Base-by-base conservation (phyloP, 2,797 vertebrate species). In the Yasuhikotakia modesta region DNA sequence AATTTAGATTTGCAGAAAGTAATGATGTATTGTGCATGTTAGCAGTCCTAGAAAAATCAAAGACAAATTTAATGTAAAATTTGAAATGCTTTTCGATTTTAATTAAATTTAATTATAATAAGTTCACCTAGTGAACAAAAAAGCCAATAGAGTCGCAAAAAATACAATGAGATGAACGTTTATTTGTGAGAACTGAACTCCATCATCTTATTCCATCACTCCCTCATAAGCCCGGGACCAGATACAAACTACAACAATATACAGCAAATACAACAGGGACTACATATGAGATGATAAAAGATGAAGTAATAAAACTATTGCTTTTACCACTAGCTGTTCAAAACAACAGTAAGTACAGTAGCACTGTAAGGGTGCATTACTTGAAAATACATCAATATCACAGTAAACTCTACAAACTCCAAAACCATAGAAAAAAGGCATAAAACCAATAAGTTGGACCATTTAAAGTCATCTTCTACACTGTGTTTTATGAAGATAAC, bases 91-190 rank as follows among this genome's bases (percentile, higher is more conserved):
- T 27, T 27, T 27, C 27, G 27, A 21, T 10, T 3, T 55, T 7
- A 24, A 57, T 53, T 70, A 12, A 55, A 70, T 53, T 21, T 1
- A 55, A n/a, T 55, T 55, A 53, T 70, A 55, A 70, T 22, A 17
- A 7, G 19, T 21, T 70, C 39, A 24, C 27, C 4, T 30, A 55
- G 14, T 46, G 43, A 60, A 60, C 16, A 45, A 60, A 16, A 30
- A 5, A 30, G 8, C 7, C 35, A 8, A 39, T 8, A 8, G 35
- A 60, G 63, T n/a, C 7, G 14, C 63, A 57, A 65, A 16, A 46
- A 46, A n/a, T 68, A 61, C 68, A 21, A n/a, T n/a, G 22, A 61
- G 22, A 68, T 24, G 43, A 27, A 4, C 43, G 5, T 81, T 76
- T 46, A 66, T 79, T 57, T 21, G 4, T 6, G 48, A 52, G 45